These are phyloP conservation scores for Vireo griseus DNA, from an alignment of 2,797 vertebrate species.

Conservation along the genomic window DNA sequence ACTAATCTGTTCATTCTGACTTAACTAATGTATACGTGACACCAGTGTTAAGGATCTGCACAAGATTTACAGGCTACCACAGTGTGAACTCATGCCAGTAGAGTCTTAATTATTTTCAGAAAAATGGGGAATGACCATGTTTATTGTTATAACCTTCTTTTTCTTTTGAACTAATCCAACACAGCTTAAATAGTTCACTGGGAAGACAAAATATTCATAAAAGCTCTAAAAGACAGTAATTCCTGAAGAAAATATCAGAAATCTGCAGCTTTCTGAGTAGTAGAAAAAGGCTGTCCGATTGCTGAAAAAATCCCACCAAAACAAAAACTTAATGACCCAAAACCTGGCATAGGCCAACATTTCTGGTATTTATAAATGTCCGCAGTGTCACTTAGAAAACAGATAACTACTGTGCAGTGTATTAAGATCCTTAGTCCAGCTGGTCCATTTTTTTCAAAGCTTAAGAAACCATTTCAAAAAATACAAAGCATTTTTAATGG, in stretches of 20 bases:
- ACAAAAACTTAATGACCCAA: not conserved
- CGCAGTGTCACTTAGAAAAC: not conserved
- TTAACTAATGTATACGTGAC: not conserved
- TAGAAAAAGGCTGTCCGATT: not conserved
- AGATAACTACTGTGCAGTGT: constrained; percentile 6
- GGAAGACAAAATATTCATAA: constrained; percentile 25
- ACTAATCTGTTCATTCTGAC: not conserved
- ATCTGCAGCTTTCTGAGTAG: not conserved
- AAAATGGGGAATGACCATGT: constrained; percentile 23
- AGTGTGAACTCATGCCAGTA: not conserved
- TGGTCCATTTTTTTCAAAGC: not conserved
- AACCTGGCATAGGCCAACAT: not conserved
- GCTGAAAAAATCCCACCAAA: not conserved
- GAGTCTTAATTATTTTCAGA: constrained; percentile 44
- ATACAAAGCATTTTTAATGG: constrained; percentile 43
- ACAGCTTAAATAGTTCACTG: constrained; percentile 13
- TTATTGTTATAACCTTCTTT: constrained; percentile 38
- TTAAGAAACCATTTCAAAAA: constrained; percentile 41
- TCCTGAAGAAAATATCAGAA: constrained; percentile 1
- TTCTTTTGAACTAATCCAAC: constrained; percentile 24
- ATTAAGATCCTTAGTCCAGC: constrained; percentile 16
- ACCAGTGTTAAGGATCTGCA: not conserved
- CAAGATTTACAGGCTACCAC: constrained; percentile 27
- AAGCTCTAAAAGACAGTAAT: not conserved
- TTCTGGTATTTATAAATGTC: constrained; percentile 20